These are phyloP conservation scores for Gasterosteus aculeatus DNA, from an alignment of 2,113 vertebrate genomes.

Conservation along the genomic window DNA sequence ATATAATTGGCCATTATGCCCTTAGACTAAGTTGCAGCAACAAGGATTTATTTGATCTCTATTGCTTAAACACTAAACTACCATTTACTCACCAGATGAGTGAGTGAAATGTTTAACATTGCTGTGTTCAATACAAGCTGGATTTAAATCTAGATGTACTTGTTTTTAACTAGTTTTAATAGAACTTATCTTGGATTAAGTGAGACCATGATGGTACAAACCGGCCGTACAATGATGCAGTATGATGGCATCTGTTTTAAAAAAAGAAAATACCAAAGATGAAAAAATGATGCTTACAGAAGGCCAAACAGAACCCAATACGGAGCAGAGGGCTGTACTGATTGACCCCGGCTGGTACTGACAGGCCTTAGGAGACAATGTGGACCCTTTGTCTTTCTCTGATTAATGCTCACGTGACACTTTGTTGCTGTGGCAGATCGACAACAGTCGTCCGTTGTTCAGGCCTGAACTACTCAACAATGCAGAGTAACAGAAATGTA, in stretches of 20 bases:
- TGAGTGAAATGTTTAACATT: background rate
- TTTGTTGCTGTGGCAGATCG: background rate
- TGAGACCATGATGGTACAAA: background rate
- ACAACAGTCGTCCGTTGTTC: background rate
- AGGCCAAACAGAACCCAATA: no score
- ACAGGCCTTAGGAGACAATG: background rate
- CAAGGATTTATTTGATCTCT: no score
- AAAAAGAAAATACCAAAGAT: no score
- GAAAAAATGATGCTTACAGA: no score
- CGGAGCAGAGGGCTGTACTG: no score
- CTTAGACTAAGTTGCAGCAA: no score
- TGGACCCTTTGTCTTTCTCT: background rate
- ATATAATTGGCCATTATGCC: no score
- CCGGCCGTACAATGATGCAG: no score
- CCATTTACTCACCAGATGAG: background rate
- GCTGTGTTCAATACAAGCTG: background rate
- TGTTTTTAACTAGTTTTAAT: background rate
- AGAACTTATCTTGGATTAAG: background rate
- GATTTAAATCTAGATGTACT: background rate
- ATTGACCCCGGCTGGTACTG: background rate
- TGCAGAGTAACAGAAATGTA: background rate
- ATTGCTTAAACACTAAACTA: background rate
- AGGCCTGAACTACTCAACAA: background rate
- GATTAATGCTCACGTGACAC: background rate
- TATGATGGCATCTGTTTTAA: no score